A percentile compares a stretch with the other conserved stretches of the same genome.
Conservation (phyloP, 1,140 invertebrate genomes). For the Akabosia matsudoensis region DNA sequence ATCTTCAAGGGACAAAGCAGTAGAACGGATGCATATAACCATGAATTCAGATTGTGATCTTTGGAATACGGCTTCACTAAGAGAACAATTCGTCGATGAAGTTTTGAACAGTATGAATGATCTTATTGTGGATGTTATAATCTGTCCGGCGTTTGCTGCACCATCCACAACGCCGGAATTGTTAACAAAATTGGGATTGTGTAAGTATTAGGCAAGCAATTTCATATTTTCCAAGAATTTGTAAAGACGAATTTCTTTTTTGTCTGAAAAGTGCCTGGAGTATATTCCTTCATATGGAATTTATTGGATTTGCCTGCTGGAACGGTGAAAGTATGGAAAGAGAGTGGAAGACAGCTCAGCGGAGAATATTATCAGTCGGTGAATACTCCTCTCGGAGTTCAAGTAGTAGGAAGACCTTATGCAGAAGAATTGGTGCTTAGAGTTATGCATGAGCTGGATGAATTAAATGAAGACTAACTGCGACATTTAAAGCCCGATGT, state of each 20-base stretch:
- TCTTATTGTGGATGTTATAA: slow-evolving; percentile 27
- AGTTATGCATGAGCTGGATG: slow-evolving; percentile 48
- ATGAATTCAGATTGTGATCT: slow-evolving; percentile 22
- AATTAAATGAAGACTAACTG: slow-evolving; percentile 8
- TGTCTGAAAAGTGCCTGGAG: slow-evolving; percentile 30
- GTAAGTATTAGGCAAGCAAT: background rate
- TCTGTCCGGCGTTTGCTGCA: slow-evolving; percentile 28
- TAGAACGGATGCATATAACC: background rate
- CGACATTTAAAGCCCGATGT: background rate
- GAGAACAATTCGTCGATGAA: slow-evolving; percentile 24
- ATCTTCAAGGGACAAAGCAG: background rate
- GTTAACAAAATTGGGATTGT: background rate
- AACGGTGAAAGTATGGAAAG: slow-evolving; percentile 49
- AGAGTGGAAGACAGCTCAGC: slow-evolving; percentile 47
- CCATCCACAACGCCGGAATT: slow-evolving; percentile 1
- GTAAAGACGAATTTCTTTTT: background rate
- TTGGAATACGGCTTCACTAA: slow-evolving; percentile 12
- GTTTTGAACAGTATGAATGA: slow-evolving; percentile 32
- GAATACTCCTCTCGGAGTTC: slow-evolving; percentile 52
- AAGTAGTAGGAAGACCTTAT: slow-evolving; percentile 52
- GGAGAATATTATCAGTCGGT: slow-evolving; percentile 28
- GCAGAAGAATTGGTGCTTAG: slow-evolving; percentile 51
- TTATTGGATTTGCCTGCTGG: slow-evolving; percentile 51
- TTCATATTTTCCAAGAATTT: too few species aligned
- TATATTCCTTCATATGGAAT: slow-evolving; percentile 50